These are phyloP conservation scores for Phenganax stokvisi DNA, from an alignment of 92 coral and sea anemone genomes.

Conservation along the genomic window DNA sequence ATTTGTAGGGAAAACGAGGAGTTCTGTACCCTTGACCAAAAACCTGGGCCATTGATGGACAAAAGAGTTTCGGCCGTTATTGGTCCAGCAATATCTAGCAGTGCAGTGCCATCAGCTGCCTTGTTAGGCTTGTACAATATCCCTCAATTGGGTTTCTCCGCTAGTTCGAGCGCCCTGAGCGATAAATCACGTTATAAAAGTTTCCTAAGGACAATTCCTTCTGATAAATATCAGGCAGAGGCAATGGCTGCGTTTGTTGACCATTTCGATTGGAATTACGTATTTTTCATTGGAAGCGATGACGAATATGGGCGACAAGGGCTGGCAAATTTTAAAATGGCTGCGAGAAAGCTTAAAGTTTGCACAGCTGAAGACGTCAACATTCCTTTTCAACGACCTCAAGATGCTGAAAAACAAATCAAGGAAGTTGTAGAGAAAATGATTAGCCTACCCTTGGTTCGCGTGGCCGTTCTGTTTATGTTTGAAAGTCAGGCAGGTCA, in stretches of 20 bases:
- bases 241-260: slow-evolving; percentile 84
- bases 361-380: slow-evolving; percentile 81
- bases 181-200: slow-evolving; percentile 82
- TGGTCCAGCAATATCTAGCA: slow-evolving; percentile 87
- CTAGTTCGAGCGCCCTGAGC: slow-evolving; percentile 83
- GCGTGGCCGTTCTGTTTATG: slow-evolving; percentile 73
- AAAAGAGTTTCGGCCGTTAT: slow-evolving; percentile 62
- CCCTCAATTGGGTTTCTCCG: slow-evolving; percentile 82
- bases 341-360: slow-evolving; percentile 59
- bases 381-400: slow-evolving; percentile 58
- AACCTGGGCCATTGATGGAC: neutral
- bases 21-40: slow-evolving; percentile 45
- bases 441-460: slow-evolving; percentile 49
- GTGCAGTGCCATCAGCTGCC: slow-evolving; percentile 77
- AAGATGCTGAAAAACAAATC: slow-evolving; percentile 53
- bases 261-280: slow-evolving; percentile 77
- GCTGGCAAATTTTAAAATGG: slow-evolving; percentile 73
- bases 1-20: slow-evolving; percentile 58
- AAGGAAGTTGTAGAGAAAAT: slow-evolving; percentile 46
- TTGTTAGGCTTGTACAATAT: slow-evolving; percentile 75
- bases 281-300: slow-evolving; percentile 76
- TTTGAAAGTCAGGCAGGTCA: slow-evolving; percentile 62
- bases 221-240: slow-evolving; percentile 85
- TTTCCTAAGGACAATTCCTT: slow-evolving; percentile 85
- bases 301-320: slow-evolving; percentile 96